A percentile compares a stretch with the other conserved stretches of the same genome.
Evolutionary conservation across 2,888 invertebrate species (phyloP).

Genomic region (Coremacera marginata): DNA sequence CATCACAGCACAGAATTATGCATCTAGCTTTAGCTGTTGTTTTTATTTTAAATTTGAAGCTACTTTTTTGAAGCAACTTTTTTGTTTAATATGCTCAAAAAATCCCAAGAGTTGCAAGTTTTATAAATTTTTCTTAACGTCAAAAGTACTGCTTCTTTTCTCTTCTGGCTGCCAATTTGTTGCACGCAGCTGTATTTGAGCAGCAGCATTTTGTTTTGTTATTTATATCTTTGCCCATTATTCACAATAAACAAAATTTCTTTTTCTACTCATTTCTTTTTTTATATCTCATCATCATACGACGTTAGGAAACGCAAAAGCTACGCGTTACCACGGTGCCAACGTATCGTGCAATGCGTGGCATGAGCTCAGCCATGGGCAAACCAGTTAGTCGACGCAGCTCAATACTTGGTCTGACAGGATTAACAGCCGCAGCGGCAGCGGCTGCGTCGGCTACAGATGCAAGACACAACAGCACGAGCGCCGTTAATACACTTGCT

Average conservation of each 20-base stretch:
- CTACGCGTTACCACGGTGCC: conserved; percentile 56
- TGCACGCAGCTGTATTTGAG: conserved; percentile 12
- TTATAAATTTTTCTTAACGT: background rate
- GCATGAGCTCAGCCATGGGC: conserved; percentile 69
- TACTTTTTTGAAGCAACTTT: too few relatives aligned
- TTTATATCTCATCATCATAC: background rate
- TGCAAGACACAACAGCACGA: conserved; percentile 36
- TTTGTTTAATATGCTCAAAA: too few relatives aligned
- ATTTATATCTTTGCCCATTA: conserved; percentile 24
- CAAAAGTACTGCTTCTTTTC: background rate
- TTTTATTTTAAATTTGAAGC: too few relatives aligned
- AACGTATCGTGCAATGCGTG: conserved; percentile 77
- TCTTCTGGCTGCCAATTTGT: conserved; percentile 20
- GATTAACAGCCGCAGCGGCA: conserved; percentile 54
- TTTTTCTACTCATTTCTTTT: conserved; percentile 30
- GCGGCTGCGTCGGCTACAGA: conserved; percentile 43
- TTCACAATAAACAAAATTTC: conserved; percentile 18
- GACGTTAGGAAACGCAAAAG: conserved; percentile 26
- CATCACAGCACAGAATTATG: too few relatives aligned
- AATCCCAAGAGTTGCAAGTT: too few relatives aligned
- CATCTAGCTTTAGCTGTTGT: too few relatives aligned
- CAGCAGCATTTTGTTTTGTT: conserved; percentile 36
- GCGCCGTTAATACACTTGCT: conserved; percentile 69
- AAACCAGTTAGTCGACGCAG: conserved; percentile 67
- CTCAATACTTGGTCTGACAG: conserved; percentile 60